Evolutionary conservation across 2,888 invertebrate genomes (phyloP).

Genomic region (Mimas tiliae): DNA sequence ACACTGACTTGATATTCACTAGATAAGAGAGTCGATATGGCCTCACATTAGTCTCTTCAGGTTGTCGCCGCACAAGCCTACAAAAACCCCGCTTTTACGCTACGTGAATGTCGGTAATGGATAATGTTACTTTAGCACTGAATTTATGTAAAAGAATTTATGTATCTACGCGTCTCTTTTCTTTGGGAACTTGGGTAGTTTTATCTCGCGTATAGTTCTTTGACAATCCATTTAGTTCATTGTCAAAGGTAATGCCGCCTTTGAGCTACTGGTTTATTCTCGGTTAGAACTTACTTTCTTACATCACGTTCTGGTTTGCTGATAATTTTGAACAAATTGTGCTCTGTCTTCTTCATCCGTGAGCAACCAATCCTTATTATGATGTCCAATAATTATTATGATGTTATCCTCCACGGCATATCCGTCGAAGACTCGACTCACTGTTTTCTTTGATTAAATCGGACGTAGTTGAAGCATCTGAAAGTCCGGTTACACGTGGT

Average conservation of each 20-base stretch:
- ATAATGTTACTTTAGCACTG: constrained; percentile 44
- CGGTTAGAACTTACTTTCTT: not conserved
- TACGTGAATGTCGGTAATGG: constrained; percentile 44
- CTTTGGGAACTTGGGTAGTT: not conserved
- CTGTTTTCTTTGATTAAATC: no score
- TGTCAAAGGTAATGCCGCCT: constrained; percentile 7
- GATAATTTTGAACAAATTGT: no score
- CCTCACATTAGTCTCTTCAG: constrained; percentile 48
- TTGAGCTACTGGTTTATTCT: not conserved
- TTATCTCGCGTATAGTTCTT: constrained; percentile 7
- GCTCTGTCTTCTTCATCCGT: no score
- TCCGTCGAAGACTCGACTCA: no score
- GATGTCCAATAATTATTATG: no score
- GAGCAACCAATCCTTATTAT: no score
- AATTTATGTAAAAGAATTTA: constrained; percentile 40
- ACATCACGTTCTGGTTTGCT: not conserved
- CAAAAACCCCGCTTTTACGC: constrained; percentile 45
- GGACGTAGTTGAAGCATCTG: no score
- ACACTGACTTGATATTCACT: constrained; percentile 27
- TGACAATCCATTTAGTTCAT: constrained; percentile 3
- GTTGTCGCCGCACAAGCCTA: constrained; percentile 43
- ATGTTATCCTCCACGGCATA: no score
- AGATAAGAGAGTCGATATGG: constrained; percentile 42
- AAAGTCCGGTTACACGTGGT: no score
- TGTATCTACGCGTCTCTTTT: not conserved